Evolutionary conservation across 2,797 vertebrate species (phyloP), one percentile per base, ranked within the genome.

Genomic region (Sebastes nivosus): DNA sequence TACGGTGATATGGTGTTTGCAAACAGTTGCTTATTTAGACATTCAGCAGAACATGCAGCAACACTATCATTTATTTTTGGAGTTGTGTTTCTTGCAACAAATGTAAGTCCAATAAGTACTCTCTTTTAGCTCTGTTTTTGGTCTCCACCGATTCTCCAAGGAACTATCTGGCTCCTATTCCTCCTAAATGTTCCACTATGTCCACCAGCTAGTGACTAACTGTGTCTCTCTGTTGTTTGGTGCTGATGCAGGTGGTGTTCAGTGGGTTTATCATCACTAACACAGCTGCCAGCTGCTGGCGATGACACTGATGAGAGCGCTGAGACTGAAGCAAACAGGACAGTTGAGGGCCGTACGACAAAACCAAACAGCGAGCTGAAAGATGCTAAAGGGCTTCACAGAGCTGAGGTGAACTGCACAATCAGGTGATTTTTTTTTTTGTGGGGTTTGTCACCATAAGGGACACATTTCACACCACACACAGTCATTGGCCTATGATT

Each of bases 51-150:
- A 46, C 50, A 52, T 0, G 50, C 50, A 46, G 42, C 42, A 46
- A 46, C 16, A 52, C 20, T 50, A 9, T 52, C 50, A 52, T 52
- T 52, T 52, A 10, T 52, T 9, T 52, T 52, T 52, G 20, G 50
- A 52, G 50, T 9, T 52, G 20, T 52, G 50, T 52, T 52, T 52
- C 50, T 52, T n/a, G 20, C 20, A 52, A 52, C 50, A 46, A 46
- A 46, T 46, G 8, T 46, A 20, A 46, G 0, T 20, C 20, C 8
- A 52, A 52, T n/a, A 52, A 0, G 0, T 10, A 46, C 6, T n/a
- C 4, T 55, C 12, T 27, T 66, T 54, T 11, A 24, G 6, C 46
- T 72, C 9, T 67, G 1, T 16, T 29, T 59, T 36, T 54, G 54
- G 64, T 27, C 16, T 66, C 54, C 3, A 59, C 54, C 20, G 13